phyloP scores from a whole-genome alignment of 1,140 invertebrate species.

The Hyphantria cunea region DNA sequence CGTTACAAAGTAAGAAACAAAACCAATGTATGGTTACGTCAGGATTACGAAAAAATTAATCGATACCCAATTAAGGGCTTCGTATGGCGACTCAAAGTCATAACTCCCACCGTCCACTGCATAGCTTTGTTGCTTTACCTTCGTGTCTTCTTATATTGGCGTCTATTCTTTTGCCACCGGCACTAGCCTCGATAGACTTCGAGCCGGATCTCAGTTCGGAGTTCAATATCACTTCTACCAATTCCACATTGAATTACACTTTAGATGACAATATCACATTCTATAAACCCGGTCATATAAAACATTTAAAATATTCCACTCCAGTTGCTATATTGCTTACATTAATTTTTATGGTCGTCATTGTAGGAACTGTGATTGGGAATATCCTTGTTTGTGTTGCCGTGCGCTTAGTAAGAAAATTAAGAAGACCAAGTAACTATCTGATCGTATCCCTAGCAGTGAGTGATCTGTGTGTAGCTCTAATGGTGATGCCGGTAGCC shows the following conservation, averaged over 20 bases:
- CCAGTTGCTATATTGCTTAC: conserved; percentile 85
- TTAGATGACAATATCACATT: conserved; percentile 60
- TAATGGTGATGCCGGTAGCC: conserved; percentile 93
- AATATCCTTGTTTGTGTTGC: conserved; percentile 95
- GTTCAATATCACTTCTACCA: conserved; percentile 51
- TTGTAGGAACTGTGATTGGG: conserved; percentile 91
- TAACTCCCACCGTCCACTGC: conserved; percentile 71
- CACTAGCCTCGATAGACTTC: conserved; percentile 54
- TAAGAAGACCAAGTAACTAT: conserved; percentile 93
- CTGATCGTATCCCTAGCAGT: conserved; percentile 95
- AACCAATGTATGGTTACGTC: conserved; percentile 74
- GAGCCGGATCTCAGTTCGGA: conserved; percentile 48
- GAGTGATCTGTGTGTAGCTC: conserved; percentile 91
- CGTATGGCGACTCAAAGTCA: conserved; percentile 78
- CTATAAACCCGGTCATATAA: conserved; percentile 59
- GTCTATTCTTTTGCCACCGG: conserved; percentile 58
- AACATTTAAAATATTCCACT: conserved; percentile 71
- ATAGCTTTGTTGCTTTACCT: conserved; percentile 80
- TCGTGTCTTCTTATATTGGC: conserved; percentile 76
- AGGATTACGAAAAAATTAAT: conserved; percentile 56
- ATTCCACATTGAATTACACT: conserved; percentile 65
- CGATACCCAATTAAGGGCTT: conserved; percentile 66
- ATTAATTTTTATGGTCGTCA: conserved; percentile 88
- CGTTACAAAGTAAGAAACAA: conserved; percentile 27
- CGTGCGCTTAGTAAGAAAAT: conserved; percentile 92